Conservation (phyloP, 2,797 vertebrate genomes). For the Sebastes paucispinis region DNA sequence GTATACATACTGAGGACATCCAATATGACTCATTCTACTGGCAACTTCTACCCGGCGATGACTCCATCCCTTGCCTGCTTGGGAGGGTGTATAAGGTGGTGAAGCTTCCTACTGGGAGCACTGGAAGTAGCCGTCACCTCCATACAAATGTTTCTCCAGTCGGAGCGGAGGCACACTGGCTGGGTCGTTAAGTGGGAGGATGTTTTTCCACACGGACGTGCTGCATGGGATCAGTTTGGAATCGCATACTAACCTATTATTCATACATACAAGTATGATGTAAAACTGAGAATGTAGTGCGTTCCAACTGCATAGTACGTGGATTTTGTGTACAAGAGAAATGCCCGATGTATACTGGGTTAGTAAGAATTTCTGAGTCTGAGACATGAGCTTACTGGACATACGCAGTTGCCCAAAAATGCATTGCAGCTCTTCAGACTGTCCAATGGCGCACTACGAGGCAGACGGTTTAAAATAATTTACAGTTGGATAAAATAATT, state of each 20-base stretch:
- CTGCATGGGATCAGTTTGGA: not conserved
- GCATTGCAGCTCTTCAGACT: too few relatives aligned
- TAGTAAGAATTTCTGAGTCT: too few relatives aligned
- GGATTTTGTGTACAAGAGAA: not conserved
- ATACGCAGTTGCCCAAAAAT: too few relatives aligned
- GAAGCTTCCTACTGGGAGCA: not conserved
- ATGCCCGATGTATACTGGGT: not conserved
- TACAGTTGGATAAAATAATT: not conserved
- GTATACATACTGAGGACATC: slow-evolving; percentile 12
- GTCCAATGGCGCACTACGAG: too few relatives aligned
- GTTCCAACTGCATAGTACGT: not conserved
- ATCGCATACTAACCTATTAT: not conserved
- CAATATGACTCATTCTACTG: slow-evolving; percentile 31
- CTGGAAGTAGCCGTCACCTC: slow-evolving; percentile 13
- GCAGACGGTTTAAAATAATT: not conserved
- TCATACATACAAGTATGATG: too few relatives aligned
- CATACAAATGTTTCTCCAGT: not conserved
- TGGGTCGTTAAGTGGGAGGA: slow-evolving; percentile 21
- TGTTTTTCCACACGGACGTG: not conserved
- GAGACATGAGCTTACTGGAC: too few relatives aligned
- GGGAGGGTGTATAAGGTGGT: not conserved
- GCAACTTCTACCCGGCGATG: not conserved
- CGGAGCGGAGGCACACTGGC: not conserved
- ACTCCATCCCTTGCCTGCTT: slow-evolving; percentile 16
- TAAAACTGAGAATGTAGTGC: too few relatives aligned